A percentile compares a stretch with the other conserved stretches of the same genome.
These are phyloP conservation scores for Agrilus planipennis DNA, from an alignment of 1,140 invertebrate genomes.

Conservation along the genomic window DNA sequence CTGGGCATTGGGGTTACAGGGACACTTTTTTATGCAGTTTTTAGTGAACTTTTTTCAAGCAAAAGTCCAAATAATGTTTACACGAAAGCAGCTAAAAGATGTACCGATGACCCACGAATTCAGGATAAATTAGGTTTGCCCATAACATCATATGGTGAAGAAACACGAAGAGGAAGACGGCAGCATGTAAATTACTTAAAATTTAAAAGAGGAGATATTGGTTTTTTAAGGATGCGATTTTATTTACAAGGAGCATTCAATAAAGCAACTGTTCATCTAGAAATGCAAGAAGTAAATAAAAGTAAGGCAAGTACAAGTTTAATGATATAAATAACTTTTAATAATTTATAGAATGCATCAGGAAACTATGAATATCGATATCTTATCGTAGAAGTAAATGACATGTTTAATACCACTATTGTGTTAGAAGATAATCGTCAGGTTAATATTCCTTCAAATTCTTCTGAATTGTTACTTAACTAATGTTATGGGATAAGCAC, in stretches of 20 bases:
- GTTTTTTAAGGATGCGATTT: constrained; percentile 78
- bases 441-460: no score
- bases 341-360: constrained; percentile 52
- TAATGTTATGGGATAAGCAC: no score
- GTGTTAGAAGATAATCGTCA: constrained; percentile 66
- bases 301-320: background rate
- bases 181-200: constrained; percentile 57
- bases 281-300: constrained; percentile 64
- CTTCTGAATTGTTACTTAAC: no score
- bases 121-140: constrained; percentile 67
- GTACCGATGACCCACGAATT: constrained; percentile 52
- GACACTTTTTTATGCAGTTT: constrained; percentile 69
- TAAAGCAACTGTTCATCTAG: constrained; percentile 71
- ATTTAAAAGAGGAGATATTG: constrained; percentile 62
- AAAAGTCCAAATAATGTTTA: constrained; percentile 79
- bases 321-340: background rate
- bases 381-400: constrained; percentile 70
- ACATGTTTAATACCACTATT: constrained; percentile 57
- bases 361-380: constrained; percentile 72
- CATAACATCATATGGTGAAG: constrained; percentile 81
- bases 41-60: constrained; percentile 74
- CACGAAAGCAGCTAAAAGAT: constrained; percentile 60
- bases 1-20: constrained; percentile 64
- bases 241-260: constrained; percentile 72
- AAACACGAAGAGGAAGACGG: constrained; percentile 61